Conservation (phyloP, 2,797 vertebrate genomes). For the Eulemur coronatus region DNA sequence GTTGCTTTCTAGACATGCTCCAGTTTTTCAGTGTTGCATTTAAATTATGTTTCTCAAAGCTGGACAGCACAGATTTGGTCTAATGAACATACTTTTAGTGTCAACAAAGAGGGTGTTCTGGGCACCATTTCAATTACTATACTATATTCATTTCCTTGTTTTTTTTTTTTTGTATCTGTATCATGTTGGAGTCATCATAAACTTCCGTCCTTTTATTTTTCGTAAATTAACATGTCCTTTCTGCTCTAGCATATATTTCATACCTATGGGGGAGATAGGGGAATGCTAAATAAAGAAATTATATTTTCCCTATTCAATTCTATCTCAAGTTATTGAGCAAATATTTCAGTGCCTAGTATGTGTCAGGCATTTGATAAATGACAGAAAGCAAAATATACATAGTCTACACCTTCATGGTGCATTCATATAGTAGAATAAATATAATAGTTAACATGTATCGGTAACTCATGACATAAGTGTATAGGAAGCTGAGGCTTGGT, state of each 20-base stretch:
- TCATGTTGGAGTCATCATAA: background rate
- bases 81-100: background rate
- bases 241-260: background rate
- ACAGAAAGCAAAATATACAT: background rate
- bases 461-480: background rate
- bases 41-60: constrained; percentile 38
- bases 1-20: constrained; percentile 1
- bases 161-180: background rate
- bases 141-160: background rate
- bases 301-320: background rate
- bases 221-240: background rate
- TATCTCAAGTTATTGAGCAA: background rate
- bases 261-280: background rate
- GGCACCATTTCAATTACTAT: background rate
- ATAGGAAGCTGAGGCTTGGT: background rate
- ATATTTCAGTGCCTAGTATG: background rate
- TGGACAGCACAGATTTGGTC: constrained; percentile 24
- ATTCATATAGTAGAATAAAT: background rate
- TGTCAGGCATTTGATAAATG: background rate
- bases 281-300: background rate
- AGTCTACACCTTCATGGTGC: background rate
- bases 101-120: constrained; percentile 10
- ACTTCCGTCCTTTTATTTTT: background rate
- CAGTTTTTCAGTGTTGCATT: constrained; percentile 3
- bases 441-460: background rate